Percentiles rank a stretch among this genome's conserved stretches.
These are phyloP conservation scores for Pegoplata infirma DNA, from an alignment of 2,888 invertebrate genomes.

Conservation along the genomic window DNA sequence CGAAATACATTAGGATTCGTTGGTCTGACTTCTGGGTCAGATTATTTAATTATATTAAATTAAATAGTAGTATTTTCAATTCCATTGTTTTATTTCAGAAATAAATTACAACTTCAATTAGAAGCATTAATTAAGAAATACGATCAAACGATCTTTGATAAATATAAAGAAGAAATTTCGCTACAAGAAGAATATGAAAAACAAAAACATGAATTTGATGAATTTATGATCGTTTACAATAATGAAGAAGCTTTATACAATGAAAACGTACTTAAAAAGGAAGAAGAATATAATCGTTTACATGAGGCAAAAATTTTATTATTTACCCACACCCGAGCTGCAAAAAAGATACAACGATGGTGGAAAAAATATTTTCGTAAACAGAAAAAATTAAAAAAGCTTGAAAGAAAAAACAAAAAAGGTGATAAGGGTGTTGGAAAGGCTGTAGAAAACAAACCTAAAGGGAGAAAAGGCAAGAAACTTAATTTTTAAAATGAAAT, in stretches of 20 bases:
- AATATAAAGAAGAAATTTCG: conserved; percentile 21
- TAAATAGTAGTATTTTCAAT: too few relatives aligned
- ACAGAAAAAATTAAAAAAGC: neutral
- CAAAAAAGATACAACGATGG: conserved; percentile 45
- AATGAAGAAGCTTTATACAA: conserved; percentile 32
- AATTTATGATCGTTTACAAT: conserved; percentile 27
- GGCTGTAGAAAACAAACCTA: neutral
- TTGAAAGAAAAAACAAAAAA: neutral
- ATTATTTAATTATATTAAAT: too few relatives aligned
- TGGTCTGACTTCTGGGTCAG: too few relatives aligned
- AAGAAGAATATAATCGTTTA: neutral
- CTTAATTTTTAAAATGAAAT: too few relatives aligned
- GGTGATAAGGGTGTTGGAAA: neutral
- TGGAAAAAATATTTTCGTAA: conserved; percentile 14
- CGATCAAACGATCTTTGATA: conserved; percentile 37
- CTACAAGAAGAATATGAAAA: conserved; percentile 27
- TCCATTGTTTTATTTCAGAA: conserved; percentile 16
- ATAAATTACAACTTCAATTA: conserved; percentile 46
- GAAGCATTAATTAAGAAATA: conserved; percentile 29
- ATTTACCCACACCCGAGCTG: conserved; percentile 31
- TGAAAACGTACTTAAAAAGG: conserved; percentile 8
- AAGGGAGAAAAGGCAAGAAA: neutral
- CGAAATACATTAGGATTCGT: too few relatives aligned
- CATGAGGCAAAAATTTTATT: conserved; percentile 12
- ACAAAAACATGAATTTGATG: conserved; percentile 28